Evolutionary conservation across 2,888 invertebrate genomes (phyloP), one percentile per base, ranked within the genome.

Genomic region (Carterocephalus palaemon): DNA sequence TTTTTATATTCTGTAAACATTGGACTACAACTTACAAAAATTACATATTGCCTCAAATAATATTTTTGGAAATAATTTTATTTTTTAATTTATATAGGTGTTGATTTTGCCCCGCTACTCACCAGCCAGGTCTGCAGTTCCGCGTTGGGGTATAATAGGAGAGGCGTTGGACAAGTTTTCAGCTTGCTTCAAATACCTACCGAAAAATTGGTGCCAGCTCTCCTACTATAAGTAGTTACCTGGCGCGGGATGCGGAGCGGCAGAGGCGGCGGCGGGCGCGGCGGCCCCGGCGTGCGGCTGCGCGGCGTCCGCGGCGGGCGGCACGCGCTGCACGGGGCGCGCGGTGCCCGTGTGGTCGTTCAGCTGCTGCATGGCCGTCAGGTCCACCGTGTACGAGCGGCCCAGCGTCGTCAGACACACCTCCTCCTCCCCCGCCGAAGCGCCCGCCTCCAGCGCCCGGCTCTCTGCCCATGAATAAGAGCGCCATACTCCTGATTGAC

Each of bases 261-360:
- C 9, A 9, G 52, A 42, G 29, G 36, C 46, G 40, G 59, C 49
- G 38, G 57, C 54, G 29, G 36, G 26, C 24, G 24, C 3, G 8
- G 4, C 63, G 54, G 1, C 62, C 48, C 12, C 65, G 51, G 40
- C 54, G 61, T 29, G 64, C 36, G 34, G 58, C 43, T 22, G 56
- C 50, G 36, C 15, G 16, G 23, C 36, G 3, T 50, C 40, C 17
- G 70, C 68, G 33, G 74, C 72, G 42, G 90, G 91, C 56, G 92
- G 90, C 13, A 93, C 90, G 28, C 96, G 91, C 76, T 97, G 97
- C 52, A 99, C 96, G 24, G 96, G 93, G 31, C 98, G 89, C 20
- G 97, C 94, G 16, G 96, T 97, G 50, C 98, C 98, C 0, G 97
- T 96, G 77, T 98, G 98, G 88, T 99, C 98, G 78, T 98, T 99